A percentile compares a stretch with the other conserved stretches of the same genome.
phyloP scores from a whole-genome alignment of 2,113 vertebrate genomes.

The Ceyx melanurus region DNA sequence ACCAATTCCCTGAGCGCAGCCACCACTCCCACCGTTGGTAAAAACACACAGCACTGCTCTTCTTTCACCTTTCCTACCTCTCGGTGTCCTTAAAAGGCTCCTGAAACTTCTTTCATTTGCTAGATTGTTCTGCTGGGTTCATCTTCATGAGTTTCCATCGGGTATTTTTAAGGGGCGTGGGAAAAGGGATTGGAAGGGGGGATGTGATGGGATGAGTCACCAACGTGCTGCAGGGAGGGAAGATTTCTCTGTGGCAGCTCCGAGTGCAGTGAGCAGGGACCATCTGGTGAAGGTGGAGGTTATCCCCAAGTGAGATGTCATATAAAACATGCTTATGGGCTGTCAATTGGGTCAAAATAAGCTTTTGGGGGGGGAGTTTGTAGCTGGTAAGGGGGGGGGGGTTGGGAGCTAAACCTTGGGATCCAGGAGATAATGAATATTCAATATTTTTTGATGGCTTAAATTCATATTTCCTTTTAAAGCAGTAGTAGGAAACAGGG shows the following conservation, averaged over 20 bases:
- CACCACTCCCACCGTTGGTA: conserved; percentile 95
- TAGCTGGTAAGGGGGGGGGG: neutral
- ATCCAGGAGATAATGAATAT: neutral
- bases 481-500: neutral
- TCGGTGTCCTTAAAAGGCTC: accelerated
- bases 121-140: neutral
- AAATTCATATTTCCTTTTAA: neutral
- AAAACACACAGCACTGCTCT: conserved; percentile 54
- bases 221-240: neutral
- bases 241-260: neutral
- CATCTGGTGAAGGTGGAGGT: neutral
- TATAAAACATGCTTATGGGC: neutral
- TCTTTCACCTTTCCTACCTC: neutral
- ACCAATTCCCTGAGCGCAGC: conserved; percentile 93
- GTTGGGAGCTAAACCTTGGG: conserved; percentile 18
- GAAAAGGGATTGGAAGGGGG: neutral
- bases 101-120: neutral
- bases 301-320: neutral
- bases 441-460: neutral
- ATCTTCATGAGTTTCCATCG: accelerated
- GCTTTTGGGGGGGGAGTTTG: neutral
- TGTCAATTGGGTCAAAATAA: neutral
- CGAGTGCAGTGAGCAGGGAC: neutral
- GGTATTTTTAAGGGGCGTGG: neutral
- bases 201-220: accelerated